These are phyloP conservation scores for Rhinolophus ferrumequinum DNA, from an alignment of 2,113 vertebrate genomes.

Conservation along the genomic window DNA sequence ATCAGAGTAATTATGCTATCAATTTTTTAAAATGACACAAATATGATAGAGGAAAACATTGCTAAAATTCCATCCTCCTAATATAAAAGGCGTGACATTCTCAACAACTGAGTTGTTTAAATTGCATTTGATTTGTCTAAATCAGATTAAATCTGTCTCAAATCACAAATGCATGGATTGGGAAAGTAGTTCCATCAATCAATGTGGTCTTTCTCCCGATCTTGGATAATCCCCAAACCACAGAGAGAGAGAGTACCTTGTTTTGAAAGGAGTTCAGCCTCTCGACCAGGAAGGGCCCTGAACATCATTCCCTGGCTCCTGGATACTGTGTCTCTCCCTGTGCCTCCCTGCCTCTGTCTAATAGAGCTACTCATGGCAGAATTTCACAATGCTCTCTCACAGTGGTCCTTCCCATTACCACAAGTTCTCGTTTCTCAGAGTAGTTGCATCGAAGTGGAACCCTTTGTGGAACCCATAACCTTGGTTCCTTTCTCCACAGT, in stretches of 20 bases:
- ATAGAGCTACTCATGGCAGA: background rate
- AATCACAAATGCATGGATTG: background rate
- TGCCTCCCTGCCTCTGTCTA: background rate
- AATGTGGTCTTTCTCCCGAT: background rate
- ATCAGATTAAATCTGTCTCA: background rate
- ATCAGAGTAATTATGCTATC: background rate
- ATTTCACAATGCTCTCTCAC: background rate
- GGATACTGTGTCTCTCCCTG: fast-evolving
- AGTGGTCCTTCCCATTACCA: background rate
- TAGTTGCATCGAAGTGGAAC: background rate
- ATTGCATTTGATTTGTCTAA: background rate
- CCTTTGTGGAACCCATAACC: background rate
- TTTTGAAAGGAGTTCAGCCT: background rate
- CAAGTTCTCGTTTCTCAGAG: background rate
- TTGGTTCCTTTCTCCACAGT: background rate
- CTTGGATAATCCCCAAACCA: background rate
- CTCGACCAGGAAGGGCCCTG: background rate
- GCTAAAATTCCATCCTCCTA: background rate
- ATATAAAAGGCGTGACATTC: background rate
- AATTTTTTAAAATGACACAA: background rate
- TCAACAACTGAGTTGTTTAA: background rate
- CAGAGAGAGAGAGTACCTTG: background rate
- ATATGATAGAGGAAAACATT: background rate
- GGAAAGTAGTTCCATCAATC: background rate
- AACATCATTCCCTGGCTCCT: background rate